Evolutionary conservation across 2,888 invertebrate genomes (phyloP).

Genomic region (Zonitis immaculata): DNA sequence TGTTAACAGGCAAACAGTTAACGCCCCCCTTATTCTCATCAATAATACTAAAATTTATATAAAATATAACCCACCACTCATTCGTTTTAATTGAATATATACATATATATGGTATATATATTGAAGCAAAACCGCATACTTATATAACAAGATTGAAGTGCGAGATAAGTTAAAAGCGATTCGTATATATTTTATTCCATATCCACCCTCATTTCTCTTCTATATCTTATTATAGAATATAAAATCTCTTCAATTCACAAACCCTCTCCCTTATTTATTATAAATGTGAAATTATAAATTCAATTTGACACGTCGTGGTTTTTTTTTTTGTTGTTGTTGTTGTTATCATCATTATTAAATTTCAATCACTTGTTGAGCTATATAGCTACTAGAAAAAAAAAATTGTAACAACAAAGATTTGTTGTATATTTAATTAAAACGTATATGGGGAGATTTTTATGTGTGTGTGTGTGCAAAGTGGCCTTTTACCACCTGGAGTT

Average conservation of each 20-base stretch:
- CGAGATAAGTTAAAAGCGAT: slow-evolving; percentile 20
- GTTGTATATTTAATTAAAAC: neutral
- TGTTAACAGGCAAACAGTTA: slow-evolving; percentile 39
- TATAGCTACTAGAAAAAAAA: too few species aligned
- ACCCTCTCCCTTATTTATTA: neutral
- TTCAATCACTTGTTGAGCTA: neutral
- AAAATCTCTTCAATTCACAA: neutral
- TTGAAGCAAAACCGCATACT: slow-evolving; percentile 21
- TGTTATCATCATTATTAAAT: too few species aligned
- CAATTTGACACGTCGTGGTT: neutral
- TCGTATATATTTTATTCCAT: too few species aligned
- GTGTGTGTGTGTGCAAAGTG: slow-evolving; percentile 34
- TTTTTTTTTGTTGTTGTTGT: too few species aligned
- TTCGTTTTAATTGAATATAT: slow-evolving; percentile 44
- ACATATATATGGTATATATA: too few species aligned
- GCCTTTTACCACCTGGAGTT: slow-evolving; percentile 47
- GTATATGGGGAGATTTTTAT: neutral
- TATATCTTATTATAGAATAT: too few species aligned
- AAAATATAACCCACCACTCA: slow-evolving; percentile 46
- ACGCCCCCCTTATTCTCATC: slow-evolving; percentile 43
- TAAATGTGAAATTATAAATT: neutral
- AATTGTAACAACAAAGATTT: too few species aligned
- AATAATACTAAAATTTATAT: slow-evolving; percentile 40
- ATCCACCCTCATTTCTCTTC: too few species aligned
- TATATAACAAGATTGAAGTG: slow-evolving; percentile 32